Evolutionary conservation across 1,140 invertebrate genomes (phyloP).

Genomic region (Listronotus oregonensis): DNA sequence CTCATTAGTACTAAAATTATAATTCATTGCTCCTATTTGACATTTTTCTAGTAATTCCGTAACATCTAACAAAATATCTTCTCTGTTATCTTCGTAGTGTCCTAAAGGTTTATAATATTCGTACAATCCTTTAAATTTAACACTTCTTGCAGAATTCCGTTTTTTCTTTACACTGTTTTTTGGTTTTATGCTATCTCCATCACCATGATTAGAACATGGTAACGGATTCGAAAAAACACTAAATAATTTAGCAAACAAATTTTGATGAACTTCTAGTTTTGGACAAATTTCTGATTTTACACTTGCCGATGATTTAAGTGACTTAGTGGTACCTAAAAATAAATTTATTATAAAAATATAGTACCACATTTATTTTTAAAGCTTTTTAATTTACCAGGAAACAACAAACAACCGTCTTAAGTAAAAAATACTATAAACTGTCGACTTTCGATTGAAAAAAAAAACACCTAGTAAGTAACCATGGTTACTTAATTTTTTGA

Average conservation of each 20-base stretch:
- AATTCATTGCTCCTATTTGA: constrained; percentile 55
- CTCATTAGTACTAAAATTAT: constrained; percentile 54
- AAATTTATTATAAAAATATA: too few relatives aligned
- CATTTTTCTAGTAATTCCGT: constrained; percentile 52
- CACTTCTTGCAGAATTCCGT: constrained; percentile 1
- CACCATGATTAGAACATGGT: neutral
- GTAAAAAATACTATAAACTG: too few relatives aligned
- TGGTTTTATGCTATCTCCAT: constrained; percentile 4
- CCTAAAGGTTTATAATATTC: constrained; percentile 45
- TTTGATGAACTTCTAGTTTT: constrained; percentile 8
- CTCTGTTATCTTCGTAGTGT: constrained; percentile 48
- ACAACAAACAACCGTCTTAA: too few relatives aligned
- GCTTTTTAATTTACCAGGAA: too few relatives aligned
- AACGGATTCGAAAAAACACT: constrained; percentile 22
- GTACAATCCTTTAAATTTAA: constrained; percentile 43
- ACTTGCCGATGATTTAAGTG: constrained; percentile 1
- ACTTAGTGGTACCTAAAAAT: constrained; percentile 27
- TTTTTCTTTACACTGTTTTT: constrained; percentile 28
- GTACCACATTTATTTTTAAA: too few relatives aligned
- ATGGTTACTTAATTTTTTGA: too few relatives aligned
- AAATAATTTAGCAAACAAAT: constrained; percentile 33
- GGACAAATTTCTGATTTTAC: neutral
- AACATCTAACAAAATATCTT: constrained; percentile 46
- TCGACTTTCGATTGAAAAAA: too few relatives aligned
- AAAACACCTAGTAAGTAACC: too few relatives aligned